phyloP scores from a whole-genome alignment of 92 coral and sea anemone genomes.

The Epizoanthus rinbou region DNA sequence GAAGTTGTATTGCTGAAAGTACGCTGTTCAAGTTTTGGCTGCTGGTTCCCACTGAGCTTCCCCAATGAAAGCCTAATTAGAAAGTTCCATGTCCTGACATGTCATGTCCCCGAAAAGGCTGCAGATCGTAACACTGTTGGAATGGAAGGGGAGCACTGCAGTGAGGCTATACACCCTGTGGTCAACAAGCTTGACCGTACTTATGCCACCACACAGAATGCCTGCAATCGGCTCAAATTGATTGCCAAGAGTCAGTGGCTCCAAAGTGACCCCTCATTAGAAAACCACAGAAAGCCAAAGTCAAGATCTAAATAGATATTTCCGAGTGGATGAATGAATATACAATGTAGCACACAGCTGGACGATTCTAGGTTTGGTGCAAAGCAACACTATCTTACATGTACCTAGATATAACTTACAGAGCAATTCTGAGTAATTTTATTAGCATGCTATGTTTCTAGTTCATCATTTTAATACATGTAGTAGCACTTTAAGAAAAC shows the following conservation, averaged over 20 bases:
- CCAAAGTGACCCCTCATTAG: neutral
- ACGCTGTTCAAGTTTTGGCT: neutral
- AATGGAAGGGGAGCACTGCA: conserved; percentile 39
- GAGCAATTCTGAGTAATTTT: no score
- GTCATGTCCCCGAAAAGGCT: conserved; percentile 2
- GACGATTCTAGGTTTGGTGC: no score
- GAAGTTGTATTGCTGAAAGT: neutral
- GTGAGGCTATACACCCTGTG: conserved; percentile 41
- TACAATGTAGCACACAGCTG: no score
- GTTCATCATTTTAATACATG: no score
- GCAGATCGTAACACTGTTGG: neutral
- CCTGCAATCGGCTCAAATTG: conserved; percentile 10
- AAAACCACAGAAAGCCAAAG: no score
- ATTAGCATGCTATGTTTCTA: no score
- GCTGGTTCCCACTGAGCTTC: neutral
- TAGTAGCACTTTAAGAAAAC: no score
- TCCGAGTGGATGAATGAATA: no score
- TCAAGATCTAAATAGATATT: no score
- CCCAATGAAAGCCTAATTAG: neutral
- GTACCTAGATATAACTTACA: no score
- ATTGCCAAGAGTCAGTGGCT: conserved; percentile 16
- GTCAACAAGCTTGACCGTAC: conserved; percentile 13
- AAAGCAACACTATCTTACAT: no score
- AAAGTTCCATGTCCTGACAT: neutral
- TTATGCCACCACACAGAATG: conserved; percentile 17